Conservation (phyloP, 2,113 vertebrate species). For the Mugil cephalus region DNA sequence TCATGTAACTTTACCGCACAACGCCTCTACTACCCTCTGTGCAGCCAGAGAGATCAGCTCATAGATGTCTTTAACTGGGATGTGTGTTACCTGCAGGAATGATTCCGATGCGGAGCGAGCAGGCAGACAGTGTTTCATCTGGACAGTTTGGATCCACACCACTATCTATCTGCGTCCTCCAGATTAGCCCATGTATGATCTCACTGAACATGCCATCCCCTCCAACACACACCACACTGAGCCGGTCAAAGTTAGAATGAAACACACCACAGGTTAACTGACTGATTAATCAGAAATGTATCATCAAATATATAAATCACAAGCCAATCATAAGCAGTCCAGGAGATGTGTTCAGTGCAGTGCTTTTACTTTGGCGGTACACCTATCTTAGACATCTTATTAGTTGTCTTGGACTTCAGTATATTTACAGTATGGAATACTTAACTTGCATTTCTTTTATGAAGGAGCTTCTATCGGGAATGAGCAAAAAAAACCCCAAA, state of each 20-base stretch:
- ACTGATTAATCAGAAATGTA: too few species aligned
- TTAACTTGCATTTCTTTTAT: background rate
- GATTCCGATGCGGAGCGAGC: constrained; percentile 92
- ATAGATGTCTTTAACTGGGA: too few species aligned
- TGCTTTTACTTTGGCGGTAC: too few species aligned
- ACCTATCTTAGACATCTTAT: background rate
- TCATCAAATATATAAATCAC: background rate
- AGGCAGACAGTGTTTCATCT: constrained; percentile 84
- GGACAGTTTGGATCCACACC: constrained; percentile 88
- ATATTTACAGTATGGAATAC: background rate
- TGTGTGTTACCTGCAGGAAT: constrained; percentile 91
- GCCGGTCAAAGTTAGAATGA: background rate
- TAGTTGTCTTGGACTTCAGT: background rate
- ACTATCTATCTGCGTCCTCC: constrained; percentile 87
- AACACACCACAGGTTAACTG: background rate
- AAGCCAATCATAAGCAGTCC: background rate
- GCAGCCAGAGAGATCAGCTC: background rate
- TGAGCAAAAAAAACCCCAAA: too few species aligned
- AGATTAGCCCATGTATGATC: constrained; percentile 93
- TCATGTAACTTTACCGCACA: background rate
- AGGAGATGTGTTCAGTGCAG: background rate
- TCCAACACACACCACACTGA: constrained; percentile 94
- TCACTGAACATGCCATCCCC: constrained; percentile 98
- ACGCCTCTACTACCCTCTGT: background rate
- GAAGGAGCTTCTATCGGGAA: too few species aligned